Conservation (phyloP, 2,888 invertebrate genomes). For the Xylocampa areola region DNA sequence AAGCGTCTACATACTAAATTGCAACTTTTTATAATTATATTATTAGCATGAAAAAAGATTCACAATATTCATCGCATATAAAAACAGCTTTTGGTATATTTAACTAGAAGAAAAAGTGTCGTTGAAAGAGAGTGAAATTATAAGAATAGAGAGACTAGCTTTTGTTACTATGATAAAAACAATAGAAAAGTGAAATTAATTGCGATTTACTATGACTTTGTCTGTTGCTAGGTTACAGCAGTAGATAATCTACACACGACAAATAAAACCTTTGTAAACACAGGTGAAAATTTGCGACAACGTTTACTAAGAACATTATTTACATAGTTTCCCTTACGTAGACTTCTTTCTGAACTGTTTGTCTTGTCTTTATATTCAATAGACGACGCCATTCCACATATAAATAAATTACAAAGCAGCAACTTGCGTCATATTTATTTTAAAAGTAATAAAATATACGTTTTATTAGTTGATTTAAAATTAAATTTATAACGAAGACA, state of each 20-base stretch:
- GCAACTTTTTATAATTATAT: no score
- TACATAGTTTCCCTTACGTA: conserved; percentile 11
- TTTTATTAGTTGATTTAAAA: conserved; percentile 26
- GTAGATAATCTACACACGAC: conserved; percentile 17
- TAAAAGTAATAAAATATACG: conserved; percentile 14
- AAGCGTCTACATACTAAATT: no score
- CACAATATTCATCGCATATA: no score
- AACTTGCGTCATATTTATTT: conserved; percentile 3
- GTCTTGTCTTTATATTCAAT: neutral
- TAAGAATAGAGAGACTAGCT: neutral
- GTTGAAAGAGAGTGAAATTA: conserved; percentile 4
- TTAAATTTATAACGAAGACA: conserved; percentile 55
- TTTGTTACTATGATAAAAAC: conserved; percentile 6
- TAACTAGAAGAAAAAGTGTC: neutral
- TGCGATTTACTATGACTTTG: conserved; percentile 13
- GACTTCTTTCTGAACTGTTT: conserved; percentile 6
- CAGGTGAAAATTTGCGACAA: conserved; percentile 8
- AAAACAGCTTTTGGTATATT: no score
- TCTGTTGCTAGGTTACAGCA: conserved; percentile 8
- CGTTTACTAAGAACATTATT: conserved; percentile 11
- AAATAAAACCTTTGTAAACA: conserved; percentile 11
- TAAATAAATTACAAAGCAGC: neutral
- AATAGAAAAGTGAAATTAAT: neutral
- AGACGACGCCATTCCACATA: neutral
- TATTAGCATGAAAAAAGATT: no score